Base-by-base conservation (phyloP, 2,888 invertebrate species). In the Leptinotarsa tumamoca region DNA sequence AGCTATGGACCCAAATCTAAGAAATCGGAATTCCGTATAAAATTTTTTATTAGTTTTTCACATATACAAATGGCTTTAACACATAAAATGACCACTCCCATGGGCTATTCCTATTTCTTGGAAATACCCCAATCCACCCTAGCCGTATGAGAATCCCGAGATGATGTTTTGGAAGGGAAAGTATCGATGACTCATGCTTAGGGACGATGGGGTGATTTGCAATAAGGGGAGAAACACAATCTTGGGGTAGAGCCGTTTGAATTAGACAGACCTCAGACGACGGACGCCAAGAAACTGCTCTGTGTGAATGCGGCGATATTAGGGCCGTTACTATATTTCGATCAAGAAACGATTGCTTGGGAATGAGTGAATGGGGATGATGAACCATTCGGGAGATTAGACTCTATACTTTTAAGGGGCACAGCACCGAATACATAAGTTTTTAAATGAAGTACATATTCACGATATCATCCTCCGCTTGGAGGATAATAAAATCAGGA, bases 161-260 rank as follows among this genome's bases (percentile, higher is more conserved):
- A 76, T 68, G 75, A 69, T 69, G 63, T 69, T 43, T 69, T 67
- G 77, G 78, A 76, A 73, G 75, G 74, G 68, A 73, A 63, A 68
- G 80, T 80, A 82, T 83, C 82, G 80, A 81, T 83, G 83, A 83
- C 81, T 83, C 83, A 83, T 76, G 80, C 79, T 79, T 68, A 23
- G 21, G 23, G 15, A 58, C 21, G 58, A 21, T 56, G 58, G 70
- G 70, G 33, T 70, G 33, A 17, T 10, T n/a, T 63, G 63, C 43
- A 63, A 63, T 58, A 70, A 70, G 58, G 58, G 70, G 70, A 54
- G 58, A 23, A 70, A 70, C 43, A 58, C 49, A 58, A 21, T 70
- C 58, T 58, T 70, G 49, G 21, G 70, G 70, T 27, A 70, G 54
- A 70, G 49, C 33, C 54, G 58, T 51, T 58, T 43, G 70, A 58